Evolutionary conservation across 1,140 invertebrate genomes (phyloP), one percentile per base, ranked within the genome.

Genomic region (Maniola jurtina): DNA sequence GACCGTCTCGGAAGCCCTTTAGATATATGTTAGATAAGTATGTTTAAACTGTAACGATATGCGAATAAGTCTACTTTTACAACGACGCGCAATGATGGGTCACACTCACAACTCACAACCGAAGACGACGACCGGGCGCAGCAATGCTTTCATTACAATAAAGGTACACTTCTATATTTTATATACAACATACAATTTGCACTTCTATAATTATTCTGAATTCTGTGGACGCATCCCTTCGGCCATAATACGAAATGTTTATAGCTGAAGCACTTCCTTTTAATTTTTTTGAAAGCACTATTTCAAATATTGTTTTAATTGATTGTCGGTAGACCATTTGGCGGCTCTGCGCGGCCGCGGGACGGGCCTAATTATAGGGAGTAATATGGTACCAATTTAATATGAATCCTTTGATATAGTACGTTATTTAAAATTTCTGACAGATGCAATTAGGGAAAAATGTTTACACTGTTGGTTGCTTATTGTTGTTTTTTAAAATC

Each of bases 301-400:
- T 86, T 86, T 86, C 84, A 86, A 86, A 88, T 88, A 88, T 88
- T 86, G 84, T 88, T 88, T 87, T 86, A 86, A 86, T 86, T 86
- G 83, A 86, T 86, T 85, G 83, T 82, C 75, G 75, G 75, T 79
- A 88, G 82, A 86, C 80, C 81, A 83, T 84, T 84, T 81, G 84
- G 83, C 80, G 81, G 76, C 72, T 65, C 58, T 45, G 73, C 35
- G 48, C 69, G 72, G 74, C 69, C 72, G 70, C 66, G 71, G 66
- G 68, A 61, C 68, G 64, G 55, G 15, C 45, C 72, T 86, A 86
- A 87, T 85, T 87, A 84, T 75, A 81, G 80, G 77, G 67, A 72
- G 56, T 70, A 59, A 68, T 71, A 69, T 74, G 72, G 69, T 73
- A 66, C 56, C 56, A 64, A 65, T 64, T 75, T 73, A 66, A 71